Percentiles rank a stretch among this genome's conserved stretches.
phyloP scores from a whole-genome alignment of 2,888 invertebrate genomes.

The Lasiommata megera region DNA sequence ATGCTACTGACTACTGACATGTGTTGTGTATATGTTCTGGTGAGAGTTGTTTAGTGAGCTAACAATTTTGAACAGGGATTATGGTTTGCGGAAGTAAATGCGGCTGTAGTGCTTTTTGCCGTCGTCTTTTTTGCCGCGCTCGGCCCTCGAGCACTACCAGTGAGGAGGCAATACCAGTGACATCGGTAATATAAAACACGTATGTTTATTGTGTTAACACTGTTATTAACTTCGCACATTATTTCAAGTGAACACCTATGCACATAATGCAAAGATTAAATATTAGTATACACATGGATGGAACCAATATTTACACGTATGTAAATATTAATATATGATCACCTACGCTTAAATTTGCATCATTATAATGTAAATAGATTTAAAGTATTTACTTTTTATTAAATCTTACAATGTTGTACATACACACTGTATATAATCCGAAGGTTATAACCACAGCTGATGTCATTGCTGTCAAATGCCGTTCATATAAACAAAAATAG shows the following conservation, averaged over 20 bases:
- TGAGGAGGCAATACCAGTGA: slow-evolving; percentile 46
- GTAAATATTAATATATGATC: too few species aligned
- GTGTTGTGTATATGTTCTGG: slow-evolving; percentile 35
- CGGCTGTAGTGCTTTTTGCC: slow-evolving; percentile 62
- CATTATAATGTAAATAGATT: too few species aligned
- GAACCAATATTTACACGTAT: too few species aligned
- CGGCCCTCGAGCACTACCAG: slow-evolving; percentile 40
- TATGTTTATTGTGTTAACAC: slow-evolving; percentile 24
- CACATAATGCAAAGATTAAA: neutral
- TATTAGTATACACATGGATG: neutral
- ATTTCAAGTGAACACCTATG: neutral
- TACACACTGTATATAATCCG: slow-evolving; percentile 47
- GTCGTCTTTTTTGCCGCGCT: slow-evolving; percentile 61
- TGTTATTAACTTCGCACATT: slow-evolving; percentile 3
- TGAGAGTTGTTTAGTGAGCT: neutral
- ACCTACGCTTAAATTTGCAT: too few species aligned
- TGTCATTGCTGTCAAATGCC: slow-evolving; percentile 40
- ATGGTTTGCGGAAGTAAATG: slow-evolving; percentile 39
- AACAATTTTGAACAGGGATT: slow-evolving; percentile 2
- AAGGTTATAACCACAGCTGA: slow-evolving; percentile 45
- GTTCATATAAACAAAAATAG: slow-evolving; percentile 21
- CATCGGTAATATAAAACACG: slow-evolving; percentile 49
- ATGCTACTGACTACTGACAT: slow-evolving; percentile 45
- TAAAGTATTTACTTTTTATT: too few species aligned
- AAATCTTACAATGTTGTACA: too few species aligned